phyloP scores from a whole-genome alignment of 2,888 invertebrate genomes.

The Cryptus viduatorius region DNA sequence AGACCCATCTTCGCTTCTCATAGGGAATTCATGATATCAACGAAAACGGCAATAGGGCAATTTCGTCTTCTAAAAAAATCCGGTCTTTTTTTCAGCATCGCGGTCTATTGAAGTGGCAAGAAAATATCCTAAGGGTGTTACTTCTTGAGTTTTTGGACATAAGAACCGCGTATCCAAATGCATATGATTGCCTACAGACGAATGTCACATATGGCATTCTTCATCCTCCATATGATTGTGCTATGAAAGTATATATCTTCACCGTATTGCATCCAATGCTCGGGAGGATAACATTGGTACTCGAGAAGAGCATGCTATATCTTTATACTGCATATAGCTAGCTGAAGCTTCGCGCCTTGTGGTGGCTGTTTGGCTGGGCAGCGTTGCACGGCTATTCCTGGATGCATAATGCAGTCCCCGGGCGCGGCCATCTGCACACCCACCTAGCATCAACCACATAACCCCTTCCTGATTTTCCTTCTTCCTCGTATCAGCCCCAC shows the following conservation, averaged over 20 bases:
- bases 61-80: neutral
- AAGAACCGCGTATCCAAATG: neutral
- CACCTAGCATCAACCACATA: slow-evolving; percentile 51
- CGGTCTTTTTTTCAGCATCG: no score
- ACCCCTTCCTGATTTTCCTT: slow-evolving; percentile 35
- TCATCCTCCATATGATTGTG: neutral
- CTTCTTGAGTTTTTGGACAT: no score
- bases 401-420: slow-evolving; percentile 83
- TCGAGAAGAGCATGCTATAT: neutral
- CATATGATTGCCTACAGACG: neutral
- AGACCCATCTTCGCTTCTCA: neutral
- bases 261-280: neutral
- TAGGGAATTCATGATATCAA: neutral
- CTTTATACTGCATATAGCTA: neutral
- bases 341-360: slow-evolving; percentile 7
- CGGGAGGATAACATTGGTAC: neutral
- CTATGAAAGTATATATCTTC: neutral
- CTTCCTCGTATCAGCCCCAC: slow-evolving; percentile 42
- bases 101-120: no score
- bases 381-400: slow-evolving; percentile 71
- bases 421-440: slow-evolving; percentile 62
- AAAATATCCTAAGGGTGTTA: no score
- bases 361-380: slow-evolving; percentile 53
- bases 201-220: neutral
- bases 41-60: neutral